These are phyloP conservation scores for Panagrolaimus sp. DNA, from an alignment of 1,140 invertebrate genomes.

Conservation along the genomic window DNA sequence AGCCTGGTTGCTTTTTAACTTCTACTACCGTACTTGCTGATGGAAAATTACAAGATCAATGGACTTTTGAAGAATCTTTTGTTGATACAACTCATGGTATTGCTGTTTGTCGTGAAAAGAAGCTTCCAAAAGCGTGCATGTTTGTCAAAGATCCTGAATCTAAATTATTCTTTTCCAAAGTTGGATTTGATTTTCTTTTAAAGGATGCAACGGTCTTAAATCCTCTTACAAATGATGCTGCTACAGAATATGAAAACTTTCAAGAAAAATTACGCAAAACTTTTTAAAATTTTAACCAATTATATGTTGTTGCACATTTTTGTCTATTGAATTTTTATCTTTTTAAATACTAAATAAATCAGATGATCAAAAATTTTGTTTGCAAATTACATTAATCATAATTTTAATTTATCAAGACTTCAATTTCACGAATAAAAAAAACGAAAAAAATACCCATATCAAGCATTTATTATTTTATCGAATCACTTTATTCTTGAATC, in stretches of 20 bases:
- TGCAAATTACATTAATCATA: no score
- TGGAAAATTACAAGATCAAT: slow-evolving; percentile 44
- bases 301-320: neutral
- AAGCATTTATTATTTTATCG: no score
- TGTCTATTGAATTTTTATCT: neutral
- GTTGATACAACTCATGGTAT: slow-evolving; percentile 50
- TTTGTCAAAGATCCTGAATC: slow-evolving; percentile 44
- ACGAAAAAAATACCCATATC: no score
- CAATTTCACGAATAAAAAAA: no score
- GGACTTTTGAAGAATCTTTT: slow-evolving; percentile 57
- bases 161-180: slow-evolving; percentile 50
- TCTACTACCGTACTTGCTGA: slow-evolving; percentile 50
- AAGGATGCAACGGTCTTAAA: slow-evolving; percentile 49
- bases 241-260: slow-evolving; percentile 48
- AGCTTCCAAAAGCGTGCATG: slow-evolving; percentile 39
- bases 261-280: slow-evolving; percentile 46
- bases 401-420: no score
- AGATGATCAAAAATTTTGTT: no score
- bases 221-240: slow-evolving; percentile 43
- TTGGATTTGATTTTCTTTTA: slow-evolving; percentile 49
- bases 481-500: no score
- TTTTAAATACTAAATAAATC: no score
- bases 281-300: no score
- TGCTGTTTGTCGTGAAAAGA: slow-evolving; percentile 56
- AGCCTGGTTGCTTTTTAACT: slow-evolving; percentile 50